phyloP scores from a whole-genome alignment of 2,888 invertebrate species.

The Neoaliturus tenellus region DNA sequence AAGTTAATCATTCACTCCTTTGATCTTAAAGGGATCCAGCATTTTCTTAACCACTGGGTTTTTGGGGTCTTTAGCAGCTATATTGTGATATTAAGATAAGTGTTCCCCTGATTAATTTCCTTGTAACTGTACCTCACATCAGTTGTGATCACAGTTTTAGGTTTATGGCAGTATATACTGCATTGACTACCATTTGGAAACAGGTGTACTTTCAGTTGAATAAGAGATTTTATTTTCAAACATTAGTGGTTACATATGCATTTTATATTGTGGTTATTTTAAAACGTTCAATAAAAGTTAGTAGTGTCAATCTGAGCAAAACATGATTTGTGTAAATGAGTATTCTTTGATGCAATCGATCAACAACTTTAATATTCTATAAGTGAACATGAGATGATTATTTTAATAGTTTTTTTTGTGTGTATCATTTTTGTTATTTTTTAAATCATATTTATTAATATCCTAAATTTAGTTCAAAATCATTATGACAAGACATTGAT shows the following conservation, averaged over 20 bases:
- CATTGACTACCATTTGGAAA: not conserved
- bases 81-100: conserved; percentile 27
- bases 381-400: not conserved
- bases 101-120: not conserved
- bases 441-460: too few relatives aligned
- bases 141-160: not conserved
- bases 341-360: not conserved
- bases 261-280: not conserved
- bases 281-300: not conserved
- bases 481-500: too few relatives aligned
- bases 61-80: not conserved
- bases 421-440: too few relatives aligned
- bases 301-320: not conserved
- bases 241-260: not conserved
- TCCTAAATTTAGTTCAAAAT: too few relatives aligned
- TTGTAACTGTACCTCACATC: not conserved
- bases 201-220: not conserved
- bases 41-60: too few relatives aligned
- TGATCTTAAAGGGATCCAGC: too few relatives aligned
- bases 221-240: not conserved
- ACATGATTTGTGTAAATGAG: not conserved
- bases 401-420: not conserved
- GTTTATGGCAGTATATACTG: not conserved
- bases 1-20: too few relatives aligned
- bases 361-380: not conserved